Evolutionary conservation across 2,888 invertebrate species (phyloP), one percentile per base, ranked within the genome.

Genomic region (Notodonta ziczac): DNA sequence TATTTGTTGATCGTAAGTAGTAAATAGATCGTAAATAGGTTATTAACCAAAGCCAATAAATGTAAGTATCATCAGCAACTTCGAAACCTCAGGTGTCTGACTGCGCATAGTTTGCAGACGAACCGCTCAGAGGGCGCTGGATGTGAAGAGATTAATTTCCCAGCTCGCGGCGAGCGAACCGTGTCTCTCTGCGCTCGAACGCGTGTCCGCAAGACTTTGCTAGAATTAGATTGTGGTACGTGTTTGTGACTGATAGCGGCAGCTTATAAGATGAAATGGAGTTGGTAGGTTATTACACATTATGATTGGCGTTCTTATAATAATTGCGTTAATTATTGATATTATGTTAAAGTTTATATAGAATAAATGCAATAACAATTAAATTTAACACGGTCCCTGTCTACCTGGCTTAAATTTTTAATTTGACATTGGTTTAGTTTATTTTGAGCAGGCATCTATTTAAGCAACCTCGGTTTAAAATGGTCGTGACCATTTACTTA

Each of bases 121-220:
- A 50, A 13, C 0, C 40, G 39, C 40, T 39, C 39, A 40, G 16
- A 46, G 16, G 50, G 50, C 42, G 16, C 40, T 12, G 42, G 57
- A 63, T 59, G 56, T 50, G 52, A 59, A 44, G 24, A 63, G 63
- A 74, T 74, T 69, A 73, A 71, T 74, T 62, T 67, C 59, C 57
- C 64, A 50, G 58, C 64, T 69, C 69, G 63, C 56, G 52, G 55
- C 64, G 61, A 67, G 54, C 61, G 71, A 53, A 53, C 16, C 51
- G 69, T 67, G 60, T 63, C 65, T 72, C 66, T 63, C 66, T 69
- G 58, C 56, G 65, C 62, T 65, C 46, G 52, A 66, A 65, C 62
- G 62, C 69, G 57, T 61, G 52, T 24, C 7, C 48, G 58, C 57
- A 58, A 58, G 55, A 65, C 58, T 66, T 64, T 52, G 53, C 56